Evolutionary conservation across 2,113 vertebrate genomes (phyloP).

Genomic region (Jacana jacana): DNA sequence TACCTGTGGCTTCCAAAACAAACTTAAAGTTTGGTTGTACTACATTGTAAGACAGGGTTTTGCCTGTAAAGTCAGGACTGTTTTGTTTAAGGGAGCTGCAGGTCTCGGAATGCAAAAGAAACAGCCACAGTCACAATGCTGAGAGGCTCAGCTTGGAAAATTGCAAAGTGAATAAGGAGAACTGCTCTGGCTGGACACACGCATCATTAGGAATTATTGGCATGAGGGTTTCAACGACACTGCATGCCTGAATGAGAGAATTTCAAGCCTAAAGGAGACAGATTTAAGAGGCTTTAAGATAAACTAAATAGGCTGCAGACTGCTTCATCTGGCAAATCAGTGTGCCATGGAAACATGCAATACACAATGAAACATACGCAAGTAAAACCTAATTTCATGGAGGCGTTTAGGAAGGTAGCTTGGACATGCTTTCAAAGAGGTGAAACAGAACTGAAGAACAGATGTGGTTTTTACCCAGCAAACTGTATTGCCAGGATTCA

Average conservation of each 20-base stretch:
- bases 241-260: constrained; percentile 58
- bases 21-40: neutral
- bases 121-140: constrained; percentile 44
- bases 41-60: neutral
- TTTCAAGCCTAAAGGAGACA: constrained; percentile 44
- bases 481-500: neutral
- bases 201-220: constrained; percentile 69
- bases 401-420: constrained; percentile 27
- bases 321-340: constrained; percentile 55
- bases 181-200: constrained; percentile 69
- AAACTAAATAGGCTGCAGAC: constrained; percentile 57
- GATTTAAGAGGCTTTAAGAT: constrained; percentile 65
- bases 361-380: constrained; percentile 52
- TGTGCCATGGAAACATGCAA: constrained; percentile 48
- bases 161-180: constrained; percentile 64
- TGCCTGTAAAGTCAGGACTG: neutral
- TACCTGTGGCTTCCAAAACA: neutral
- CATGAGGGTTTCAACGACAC: constrained; percentile 24
- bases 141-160: constrained; percentile 68
- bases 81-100: constrained; percentile 35
- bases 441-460: constrained; percentile 28
- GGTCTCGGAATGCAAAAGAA: constrained; percentile 58
- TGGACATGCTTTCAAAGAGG: constrained; percentile 29
- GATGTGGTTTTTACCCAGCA: constrained; percentile 1
- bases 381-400: constrained; percentile 46